Percentiles rank a stretch among this genome's conserved stretches.
Conservation (phyloP, 1,140 invertebrate species). For the Temnothorax nylanderi region DNA sequence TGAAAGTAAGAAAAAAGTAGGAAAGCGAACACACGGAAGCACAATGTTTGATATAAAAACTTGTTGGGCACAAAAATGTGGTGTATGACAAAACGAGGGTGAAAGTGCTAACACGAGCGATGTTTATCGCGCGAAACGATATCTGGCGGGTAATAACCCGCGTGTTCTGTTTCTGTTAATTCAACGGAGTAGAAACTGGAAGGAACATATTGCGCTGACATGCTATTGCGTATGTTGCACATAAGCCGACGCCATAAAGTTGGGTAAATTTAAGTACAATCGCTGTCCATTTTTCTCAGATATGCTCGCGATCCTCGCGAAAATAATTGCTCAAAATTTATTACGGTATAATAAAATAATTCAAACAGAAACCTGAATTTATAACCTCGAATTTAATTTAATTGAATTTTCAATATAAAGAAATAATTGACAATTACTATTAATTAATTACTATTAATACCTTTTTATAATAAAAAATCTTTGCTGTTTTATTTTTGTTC, state of each 20-base stretch:
- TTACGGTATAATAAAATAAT: neutral
- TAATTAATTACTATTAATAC: neutral
- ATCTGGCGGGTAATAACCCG: neutral
- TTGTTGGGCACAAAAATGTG: slow-evolving; percentile 21
- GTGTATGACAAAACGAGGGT: slow-evolving; percentile 22
- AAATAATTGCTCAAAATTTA: neutral
- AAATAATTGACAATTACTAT: neutral
- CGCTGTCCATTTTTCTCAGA: neutral
- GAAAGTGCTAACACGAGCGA: slow-evolving; percentile 34
- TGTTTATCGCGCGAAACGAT: slow-evolving; percentile 41
- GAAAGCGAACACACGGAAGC: slow-evolving; percentile 17
- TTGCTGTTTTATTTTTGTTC: neutral
- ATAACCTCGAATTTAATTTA: neutral
- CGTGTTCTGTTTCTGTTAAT: slow-evolving; percentile 33
- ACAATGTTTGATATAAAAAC: neutral
- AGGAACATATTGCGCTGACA: slow-evolving; percentile 38
- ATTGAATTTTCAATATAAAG: neutral
- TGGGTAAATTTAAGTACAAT: neutral
- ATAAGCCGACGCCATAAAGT: neutral
- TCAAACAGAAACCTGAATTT: neutral
- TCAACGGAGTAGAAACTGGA: slow-evolving; percentile 24
- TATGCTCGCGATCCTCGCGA: neutral
- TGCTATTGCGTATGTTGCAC: slow-evolving; percentile 8
- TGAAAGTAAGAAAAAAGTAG: neutral
- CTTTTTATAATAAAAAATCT: neutral